These are phyloP conservation scores for Hermaeophaga mercurialis DNA, from an alignment of 2,888 invertebrate species.

Conservation along the genomic window DNA sequence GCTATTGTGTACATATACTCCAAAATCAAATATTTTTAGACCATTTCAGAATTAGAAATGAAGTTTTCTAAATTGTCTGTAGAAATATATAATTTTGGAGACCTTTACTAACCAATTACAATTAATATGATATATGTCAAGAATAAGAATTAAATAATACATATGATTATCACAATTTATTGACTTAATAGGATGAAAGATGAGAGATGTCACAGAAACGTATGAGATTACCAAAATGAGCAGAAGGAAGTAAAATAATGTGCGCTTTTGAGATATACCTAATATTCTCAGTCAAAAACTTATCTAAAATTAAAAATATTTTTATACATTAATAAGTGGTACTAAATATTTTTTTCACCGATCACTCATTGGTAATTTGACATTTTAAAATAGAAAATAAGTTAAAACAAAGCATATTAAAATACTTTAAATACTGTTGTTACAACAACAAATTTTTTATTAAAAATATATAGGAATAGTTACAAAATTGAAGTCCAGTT, in stretches of 20 bases:
- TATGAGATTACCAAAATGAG: slow-evolving; percentile 30
- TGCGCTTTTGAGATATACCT: slow-evolving; percentile 33
- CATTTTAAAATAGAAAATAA: slow-evolving; percentile 18
- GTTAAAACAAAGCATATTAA: slow-evolving; percentile 1
- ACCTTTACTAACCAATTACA: background rate
- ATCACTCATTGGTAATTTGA: slow-evolving; percentile 23
- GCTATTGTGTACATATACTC: background rate
- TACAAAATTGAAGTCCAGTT: too few relatives aligned
- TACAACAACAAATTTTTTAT: slow-evolving; percentile 14
- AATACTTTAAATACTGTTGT: too few relatives aligned
- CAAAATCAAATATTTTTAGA: slow-evolving; percentile 3
- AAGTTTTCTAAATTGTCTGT: background rate
- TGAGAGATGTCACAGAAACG: slow-evolving; percentile 34
- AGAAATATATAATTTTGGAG: background rate
- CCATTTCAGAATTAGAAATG: background rate
- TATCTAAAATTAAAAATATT: slow-evolving; percentile 33
- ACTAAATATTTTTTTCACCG: slow-evolving; percentile 17
- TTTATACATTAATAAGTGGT: slow-evolving; percentile 26
- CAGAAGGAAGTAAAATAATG: slow-evolving; percentile 30
- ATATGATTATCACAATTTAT: slow-evolving; percentile 30
- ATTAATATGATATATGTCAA: slow-evolving; percentile 2
- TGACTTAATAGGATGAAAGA: slow-evolving; percentile 25
- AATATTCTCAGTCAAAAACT: slow-evolving; percentile 35
- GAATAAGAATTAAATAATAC: slow-evolving; percentile 20
- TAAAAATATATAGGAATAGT: slow-evolving; percentile 22